A percentile compares a stretch with the other conserved stretches of the same genome.
These are phyloP conservation scores for Muscidifurax raptorellus DNA, from an alignment of 1,140 invertebrate genomes.

Conservation along the genomic window DNA sequence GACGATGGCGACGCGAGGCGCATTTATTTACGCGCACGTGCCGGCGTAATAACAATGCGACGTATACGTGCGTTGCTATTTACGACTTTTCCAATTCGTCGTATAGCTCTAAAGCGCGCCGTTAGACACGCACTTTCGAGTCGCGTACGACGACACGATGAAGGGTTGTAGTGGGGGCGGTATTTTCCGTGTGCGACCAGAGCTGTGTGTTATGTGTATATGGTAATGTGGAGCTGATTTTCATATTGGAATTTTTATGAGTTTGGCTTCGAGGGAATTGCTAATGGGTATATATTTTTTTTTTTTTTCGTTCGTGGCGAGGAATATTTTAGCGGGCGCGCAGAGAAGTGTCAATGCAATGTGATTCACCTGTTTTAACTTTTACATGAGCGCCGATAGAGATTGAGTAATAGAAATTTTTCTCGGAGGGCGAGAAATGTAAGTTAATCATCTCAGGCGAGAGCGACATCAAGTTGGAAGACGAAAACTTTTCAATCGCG, in stretches of 20 bases:
- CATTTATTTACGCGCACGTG: background rate
- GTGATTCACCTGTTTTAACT: too few species aligned
- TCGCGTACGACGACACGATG: background rate
- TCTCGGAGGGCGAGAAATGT: background rate
- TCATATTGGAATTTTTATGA: background rate
- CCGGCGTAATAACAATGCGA: background rate
- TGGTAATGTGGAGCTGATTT: background rate
- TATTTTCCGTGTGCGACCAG: background rate
- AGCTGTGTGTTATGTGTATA: background rate
- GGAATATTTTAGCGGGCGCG: background rate
- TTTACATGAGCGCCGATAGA: too few species aligned
- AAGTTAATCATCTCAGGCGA: background rate
- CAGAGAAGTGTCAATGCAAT: too few species aligned
- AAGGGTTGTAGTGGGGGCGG: background rate
- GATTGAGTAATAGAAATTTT: background rate
- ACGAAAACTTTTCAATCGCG: conserved; percentile 4
- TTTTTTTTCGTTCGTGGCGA: background rate
- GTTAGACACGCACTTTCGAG: background rate
- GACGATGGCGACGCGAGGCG: background rate
- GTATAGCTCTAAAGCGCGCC: background rate
- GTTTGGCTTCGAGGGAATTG: background rate
- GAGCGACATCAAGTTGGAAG: too few species aligned
- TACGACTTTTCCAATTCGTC: background rate
- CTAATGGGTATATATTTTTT: background rate
- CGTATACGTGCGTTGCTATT: background rate